These are phyloP conservation scores for Adineta ricciae DNA, from an alignment of 2,888 invertebrate genomes.

Conservation along the genomic window DNA sequence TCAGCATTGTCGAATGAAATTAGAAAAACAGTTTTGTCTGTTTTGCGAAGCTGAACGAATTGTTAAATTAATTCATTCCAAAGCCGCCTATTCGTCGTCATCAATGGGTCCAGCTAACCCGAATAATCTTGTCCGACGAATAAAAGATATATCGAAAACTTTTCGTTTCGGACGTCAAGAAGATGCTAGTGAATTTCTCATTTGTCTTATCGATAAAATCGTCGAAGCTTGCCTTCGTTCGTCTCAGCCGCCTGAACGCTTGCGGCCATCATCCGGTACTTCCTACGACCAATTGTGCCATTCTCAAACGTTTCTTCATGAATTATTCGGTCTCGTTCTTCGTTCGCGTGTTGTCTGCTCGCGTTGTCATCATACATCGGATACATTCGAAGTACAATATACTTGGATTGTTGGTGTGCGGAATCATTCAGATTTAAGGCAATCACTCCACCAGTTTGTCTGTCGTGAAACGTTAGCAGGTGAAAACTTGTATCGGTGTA, in stretches of 20 bases:
- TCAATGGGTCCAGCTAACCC: slow-evolving; percentile 26
- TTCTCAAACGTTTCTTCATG: slow-evolving; percentile 19
- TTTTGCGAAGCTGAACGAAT: slow-evolving; percentile 34
- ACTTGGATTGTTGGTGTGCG: slow-evolving; percentile 37
- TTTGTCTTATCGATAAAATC: slow-evolving; percentile 27
- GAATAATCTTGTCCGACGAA: slow-evolving; percentile 21
- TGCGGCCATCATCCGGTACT: neutral
- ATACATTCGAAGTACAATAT: slow-evolving; percentile 65
- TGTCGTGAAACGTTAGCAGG: slow-evolving; percentile 77
- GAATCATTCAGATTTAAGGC: slow-evolving; percentile 62
- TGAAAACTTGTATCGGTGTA: slow-evolving; percentile 76
- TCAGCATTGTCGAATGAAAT: slow-evolving; percentile 22
- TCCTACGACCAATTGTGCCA: neutral
- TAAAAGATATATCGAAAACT: slow-evolving; percentile 61
- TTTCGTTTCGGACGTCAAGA: slow-evolving; percentile 83
- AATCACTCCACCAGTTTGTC: slow-evolving; percentile 78
- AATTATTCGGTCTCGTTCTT: slow-evolving; percentile 28
- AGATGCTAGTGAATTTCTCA: slow-evolving; percentile 89
- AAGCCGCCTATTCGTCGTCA: neutral
- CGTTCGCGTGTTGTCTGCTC: slow-evolving; percentile 68
- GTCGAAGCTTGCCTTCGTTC: slow-evolving; percentile 22
- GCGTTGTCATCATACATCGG: slow-evolving; percentile 76
- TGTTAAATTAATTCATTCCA: slow-evolving; percentile 23
- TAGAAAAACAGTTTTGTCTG: slow-evolving; percentile 32
- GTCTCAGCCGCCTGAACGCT: slow-evolving; percentile 15